Base-by-base conservation (phyloP, 2,113 vertebrate species). In the Nibea coibor region DNA sequence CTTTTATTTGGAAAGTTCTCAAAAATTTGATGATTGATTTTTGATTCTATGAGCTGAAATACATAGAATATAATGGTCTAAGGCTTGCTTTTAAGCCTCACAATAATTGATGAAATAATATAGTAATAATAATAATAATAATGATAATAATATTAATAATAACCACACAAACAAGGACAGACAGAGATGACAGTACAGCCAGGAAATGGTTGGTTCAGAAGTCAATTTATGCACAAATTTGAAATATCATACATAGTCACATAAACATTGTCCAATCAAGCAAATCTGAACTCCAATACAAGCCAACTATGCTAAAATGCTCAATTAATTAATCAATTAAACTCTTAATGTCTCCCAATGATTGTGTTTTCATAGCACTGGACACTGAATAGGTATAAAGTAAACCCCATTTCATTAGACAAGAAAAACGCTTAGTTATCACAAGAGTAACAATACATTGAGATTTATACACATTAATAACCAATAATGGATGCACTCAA, bases 161-260 rank as follows among this genome's bases (percentile, higher is more conserved):
- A 24, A 47, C 39, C 10, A 59, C 17, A 51, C 45, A 45, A 14
- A 57, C 16, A 42, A 35, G 15, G 28, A 53, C 15, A 75, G 20
- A 70, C 1, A 83, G 48, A 84, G 69, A 81, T 17, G 42, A 86
- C 43, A 75, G 20, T 24, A 70, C 50, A 3, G 51, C 50, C 17
- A 31, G 45, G 70, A 17, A 28, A 17, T 20, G 19, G n/a, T 12
- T 14, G 35, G 19, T 50, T 73, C 42, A 75, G 2, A 76, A 3
- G 14, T 80, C 5, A 35, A n/a, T 92, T 92, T 89, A 92, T 90
- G 84, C 72, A 85, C 81, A 87, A 84, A 85, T 75, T 66, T 78
- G 5, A 90, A 84, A 78, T 78, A 78, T 81, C 68, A 75, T 87
- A 80, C 80, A 88, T 7, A 53, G 22, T 76, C 45, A 54, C 53